Percentiles rank a stretch among this genome's conserved stretches.
These are phyloP conservation scores for Trypoxylon attenuatum DNA, from an alignment of 2,888 invertebrate genomes.

Conservation along the genomic window DNA sequence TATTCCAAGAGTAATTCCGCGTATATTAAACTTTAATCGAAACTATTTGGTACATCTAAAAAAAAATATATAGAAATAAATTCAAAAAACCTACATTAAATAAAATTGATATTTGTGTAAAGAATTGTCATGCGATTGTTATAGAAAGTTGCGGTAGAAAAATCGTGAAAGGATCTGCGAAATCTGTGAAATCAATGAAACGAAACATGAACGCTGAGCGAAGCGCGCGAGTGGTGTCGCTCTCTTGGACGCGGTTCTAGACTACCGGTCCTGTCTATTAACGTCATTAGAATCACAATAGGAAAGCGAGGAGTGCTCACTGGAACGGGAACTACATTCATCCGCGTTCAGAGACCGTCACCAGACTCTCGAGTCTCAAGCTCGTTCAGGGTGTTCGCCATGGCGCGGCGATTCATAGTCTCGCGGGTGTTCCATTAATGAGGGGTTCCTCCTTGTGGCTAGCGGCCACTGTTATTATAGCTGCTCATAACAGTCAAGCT, in stretches of 20 bases:
- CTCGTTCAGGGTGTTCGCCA: slow-evolving; percentile 49
- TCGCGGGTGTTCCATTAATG: slow-evolving; percentile 70
- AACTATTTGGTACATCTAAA: too few species aligned
- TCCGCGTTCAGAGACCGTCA: slow-evolving; percentile 45
- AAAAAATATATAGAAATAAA: too few species aligned
- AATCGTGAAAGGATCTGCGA: too few species aligned
- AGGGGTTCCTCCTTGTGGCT: slow-evolving; percentile 55
- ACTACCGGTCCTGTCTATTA: slow-evolving; percentile 55
- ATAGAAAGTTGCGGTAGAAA: too few species aligned
- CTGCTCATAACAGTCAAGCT: slow-evolving; percentile 68
- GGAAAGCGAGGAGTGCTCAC: slow-evolving; percentile 46
- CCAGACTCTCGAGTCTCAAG: slow-evolving; percentile 17
- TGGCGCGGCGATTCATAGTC: slow-evolving; percentile 70
- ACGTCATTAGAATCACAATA: slow-evolving; percentile 53
- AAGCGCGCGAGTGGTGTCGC: slow-evolving; percentile 27
- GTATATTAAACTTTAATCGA: too few species aligned
- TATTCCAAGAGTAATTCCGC: too few species aligned
- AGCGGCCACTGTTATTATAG: slow-evolving; percentile 68
- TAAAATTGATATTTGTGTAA: too few species aligned
- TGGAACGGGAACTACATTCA: slow-evolving; percentile 46
- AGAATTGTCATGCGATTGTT: too few species aligned
- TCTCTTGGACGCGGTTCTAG: slow-evolving; percentile 38
- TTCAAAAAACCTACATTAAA: too few species aligned
- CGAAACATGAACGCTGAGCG: too few species aligned
- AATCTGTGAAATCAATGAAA: too few species aligned